Percentiles rank a stretch among this genome's conserved stretches.
These are phyloP conservation scores for Latheticus oryzae DNA, from an alignment of 2,888 invertebrate species.

Conservation along the genomic window DNA sequence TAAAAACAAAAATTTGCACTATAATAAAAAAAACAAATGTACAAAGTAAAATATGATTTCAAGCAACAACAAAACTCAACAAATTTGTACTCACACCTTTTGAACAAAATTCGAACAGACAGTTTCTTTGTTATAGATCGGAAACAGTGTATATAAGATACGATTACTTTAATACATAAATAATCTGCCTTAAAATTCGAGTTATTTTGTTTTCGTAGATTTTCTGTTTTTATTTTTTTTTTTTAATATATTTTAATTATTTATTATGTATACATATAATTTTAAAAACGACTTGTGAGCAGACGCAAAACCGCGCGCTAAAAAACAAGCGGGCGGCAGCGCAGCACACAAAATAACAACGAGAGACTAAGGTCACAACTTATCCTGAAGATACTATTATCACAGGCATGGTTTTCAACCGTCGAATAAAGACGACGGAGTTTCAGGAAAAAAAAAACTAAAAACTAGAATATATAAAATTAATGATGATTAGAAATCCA, in stretches of 20 bases:
- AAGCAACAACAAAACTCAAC: slow-evolving; percentile 36
- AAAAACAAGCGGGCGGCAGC: slow-evolving; percentile 54
- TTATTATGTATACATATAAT: slow-evolving; percentile 64
- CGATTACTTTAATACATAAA: slow-evolving; percentile 65
- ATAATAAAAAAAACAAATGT: slow-evolving; percentile 39
- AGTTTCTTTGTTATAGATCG: slow-evolving; percentile 46
- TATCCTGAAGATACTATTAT: slow-evolving; percentile 78
- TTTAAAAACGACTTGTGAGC: slow-evolving; percentile 65
- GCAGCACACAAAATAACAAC: slow-evolving; percentile 66
- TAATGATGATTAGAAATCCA: slow-evolving; percentile 42
- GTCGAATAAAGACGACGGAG: slow-evolving; percentile 48
- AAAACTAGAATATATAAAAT: slow-evolving; percentile 15
- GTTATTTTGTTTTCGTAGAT: slow-evolving; percentile 52
- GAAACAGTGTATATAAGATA: slow-evolving; percentile 63
- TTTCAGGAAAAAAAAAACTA: slow-evolving; percentile 46
- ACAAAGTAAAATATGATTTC: slow-evolving; percentile 46
- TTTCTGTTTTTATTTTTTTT: slow-evolving; percentile 52
- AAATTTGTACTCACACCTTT: slow-evolving; percentile 27
- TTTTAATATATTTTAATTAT: slow-evolving; percentile 49
- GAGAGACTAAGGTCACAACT: slow-evolving; percentile 76
- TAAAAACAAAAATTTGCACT: slow-evolving; percentile 12
- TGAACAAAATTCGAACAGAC: slow-evolving; percentile 34
- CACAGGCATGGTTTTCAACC: slow-evolving; percentile 74
- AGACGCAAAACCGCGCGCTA: slow-evolving; percentile 50
- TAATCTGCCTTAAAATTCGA: slow-evolving; percentile 65